These are phyloP conservation scores for Gasteruption jaculator DNA, from an alignment of 2,888 invertebrate genomes.

Conservation along the genomic window DNA sequence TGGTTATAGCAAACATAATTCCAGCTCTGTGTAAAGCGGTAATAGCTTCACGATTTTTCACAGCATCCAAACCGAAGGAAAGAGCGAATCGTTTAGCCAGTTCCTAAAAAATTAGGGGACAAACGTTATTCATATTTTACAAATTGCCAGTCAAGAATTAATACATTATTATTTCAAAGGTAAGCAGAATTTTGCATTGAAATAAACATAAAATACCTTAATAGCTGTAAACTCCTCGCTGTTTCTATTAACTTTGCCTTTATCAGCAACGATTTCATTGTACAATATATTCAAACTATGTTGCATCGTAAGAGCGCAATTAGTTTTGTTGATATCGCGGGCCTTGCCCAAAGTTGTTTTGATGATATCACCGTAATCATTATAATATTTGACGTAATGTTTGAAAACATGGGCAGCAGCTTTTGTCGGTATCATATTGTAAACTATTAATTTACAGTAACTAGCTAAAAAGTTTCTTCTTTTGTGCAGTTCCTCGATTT, in stretches of 20 bases:
- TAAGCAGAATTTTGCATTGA: not conserved
- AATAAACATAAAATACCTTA: conserved; percentile 59
- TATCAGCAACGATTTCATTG: conserved; percentile 59
- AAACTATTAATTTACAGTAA: conserved; percentile 96
- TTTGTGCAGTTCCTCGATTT: conserved; percentile 96
- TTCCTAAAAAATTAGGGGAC: conserved; percentile 59
- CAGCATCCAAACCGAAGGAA: conserved; percentile 93
- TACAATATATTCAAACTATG: conserved; percentile 87
- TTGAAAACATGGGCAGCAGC: conserved; percentile 93
- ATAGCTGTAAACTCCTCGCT: conserved; percentile 84
- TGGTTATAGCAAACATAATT: conserved; percentile 80
- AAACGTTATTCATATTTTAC: not conserved
- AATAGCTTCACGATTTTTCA: conserved; percentile 95
- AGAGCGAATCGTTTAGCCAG: conserved; percentile 94
- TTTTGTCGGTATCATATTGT: conserved; percentile 91
- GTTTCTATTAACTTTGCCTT: conserved; percentile 59
- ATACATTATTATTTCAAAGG: conserved; percentile 1
- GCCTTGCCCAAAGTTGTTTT: conserved; percentile 96
- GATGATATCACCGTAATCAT: conserved; percentile 97
- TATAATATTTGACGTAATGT: conserved; percentile 96
- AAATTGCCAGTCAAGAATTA: not conserved
- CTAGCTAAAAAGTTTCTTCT: conserved; percentile 93
- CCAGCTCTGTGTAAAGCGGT: conserved; percentile 94
- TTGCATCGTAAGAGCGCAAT: conserved; percentile 92
- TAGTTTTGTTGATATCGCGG: conserved; percentile 94